Conservation (phyloP, 2,113 vertebrate species). For the Prolemur simus region DNA sequence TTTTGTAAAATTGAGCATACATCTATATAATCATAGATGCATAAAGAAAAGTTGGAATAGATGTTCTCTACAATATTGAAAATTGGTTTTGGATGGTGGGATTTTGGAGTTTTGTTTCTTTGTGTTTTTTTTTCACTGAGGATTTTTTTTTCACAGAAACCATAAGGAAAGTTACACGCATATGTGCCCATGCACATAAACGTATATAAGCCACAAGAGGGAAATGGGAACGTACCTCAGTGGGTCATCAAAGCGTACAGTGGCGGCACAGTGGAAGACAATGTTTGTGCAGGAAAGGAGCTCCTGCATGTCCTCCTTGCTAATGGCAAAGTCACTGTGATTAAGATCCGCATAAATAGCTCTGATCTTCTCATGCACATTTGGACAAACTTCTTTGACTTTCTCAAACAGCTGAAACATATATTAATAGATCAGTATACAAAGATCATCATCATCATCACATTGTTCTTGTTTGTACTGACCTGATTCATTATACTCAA, state of each 20-base stretch:
- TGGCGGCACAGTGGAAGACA: slow-evolving; percentile 97
- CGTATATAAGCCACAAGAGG: rapidly evolving
- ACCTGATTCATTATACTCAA: neutral
- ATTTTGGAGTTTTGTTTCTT: neutral
- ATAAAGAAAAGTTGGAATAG: neutral
- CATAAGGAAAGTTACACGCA: neutral
- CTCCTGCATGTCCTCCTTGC: slow-evolving; percentile 88
- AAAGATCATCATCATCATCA: neutral
- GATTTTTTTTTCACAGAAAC: neutral
- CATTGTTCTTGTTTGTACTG: neutral
- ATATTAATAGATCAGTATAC: neutral
- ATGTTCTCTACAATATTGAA: neutral
- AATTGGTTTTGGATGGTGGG: neutral
- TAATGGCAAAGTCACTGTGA: slow-evolving; percentile 92
- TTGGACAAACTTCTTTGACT: slow-evolving; percentile 91
- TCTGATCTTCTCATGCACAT: slow-evolving; percentile 94
- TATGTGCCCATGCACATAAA: neutral
- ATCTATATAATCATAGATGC: neutral
- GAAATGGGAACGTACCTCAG: slow-evolving; percentile 87
- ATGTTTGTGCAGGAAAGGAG: slow-evolving; percentile 90
- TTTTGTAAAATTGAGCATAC: neutral
- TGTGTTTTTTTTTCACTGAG: neutral
- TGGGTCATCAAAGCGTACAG: slow-evolving; percentile 94
- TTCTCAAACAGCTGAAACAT: slow-evolving; percentile 93
- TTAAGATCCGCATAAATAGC: slow-evolving; percentile 93